Conservation (phyloP, 2,113 vertebrate genomes). For the Sphyrna mokarran region DNA sequence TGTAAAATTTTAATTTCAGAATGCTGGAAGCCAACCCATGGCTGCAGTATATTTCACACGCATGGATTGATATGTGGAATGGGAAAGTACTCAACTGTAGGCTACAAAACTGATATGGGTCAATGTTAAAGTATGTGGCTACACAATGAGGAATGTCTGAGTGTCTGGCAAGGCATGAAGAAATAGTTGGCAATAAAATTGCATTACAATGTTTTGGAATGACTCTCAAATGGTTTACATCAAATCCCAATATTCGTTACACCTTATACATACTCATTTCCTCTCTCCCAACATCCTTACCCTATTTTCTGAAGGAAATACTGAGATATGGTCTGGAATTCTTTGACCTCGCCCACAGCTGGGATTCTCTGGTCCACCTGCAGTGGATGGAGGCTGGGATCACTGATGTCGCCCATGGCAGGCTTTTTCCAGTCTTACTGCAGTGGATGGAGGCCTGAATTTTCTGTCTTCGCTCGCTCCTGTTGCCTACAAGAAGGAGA, state of each 20-base stretch:
- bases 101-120: not conserved
- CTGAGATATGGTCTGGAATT: not conserved
- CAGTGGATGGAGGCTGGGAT: too few relatives aligned
- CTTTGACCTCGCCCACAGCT: too few relatives aligned
- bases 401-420: too few relatives aligned
- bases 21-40: not conserved
- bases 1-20: not conserved
- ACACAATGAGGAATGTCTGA: not conserved
- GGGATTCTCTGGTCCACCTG: too few relatives aligned
- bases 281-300: not conserved
- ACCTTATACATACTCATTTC: not conserved
- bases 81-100: not conserved
- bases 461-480: too few relatives aligned
- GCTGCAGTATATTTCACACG: not conserved
- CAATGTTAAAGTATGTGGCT: not conserved
- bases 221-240: not conserved
- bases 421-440: too few relatives aligned
- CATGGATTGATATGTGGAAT: not conserved
- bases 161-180: not conserved
- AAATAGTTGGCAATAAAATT: not conserved
- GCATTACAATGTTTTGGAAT: not conserved
- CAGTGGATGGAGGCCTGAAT: too few relatives aligned
- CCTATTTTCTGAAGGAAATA: not conserved
- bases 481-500: too few relatives aligned
- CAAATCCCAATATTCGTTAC: not conserved